Evolutionary conservation across 2,113 vertebrate genomes (phyloP).

Genomic region (Paradoxurus hermaphroditus): DNA sequence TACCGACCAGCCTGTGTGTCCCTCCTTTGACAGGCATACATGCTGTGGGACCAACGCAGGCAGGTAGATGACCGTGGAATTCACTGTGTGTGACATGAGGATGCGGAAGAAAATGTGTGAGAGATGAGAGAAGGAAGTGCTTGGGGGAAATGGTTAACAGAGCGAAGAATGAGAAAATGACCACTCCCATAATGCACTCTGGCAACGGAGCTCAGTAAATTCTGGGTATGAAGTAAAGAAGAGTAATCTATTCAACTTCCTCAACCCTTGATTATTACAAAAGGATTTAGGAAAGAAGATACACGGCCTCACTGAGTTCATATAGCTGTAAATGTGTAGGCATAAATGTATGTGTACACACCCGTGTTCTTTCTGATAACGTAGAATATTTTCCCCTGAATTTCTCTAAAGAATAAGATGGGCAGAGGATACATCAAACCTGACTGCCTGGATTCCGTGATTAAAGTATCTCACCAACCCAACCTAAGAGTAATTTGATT

Average conservation of each 20-base stretch:
- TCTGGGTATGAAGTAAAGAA: not conserved
- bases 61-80: not conserved
- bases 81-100: not conserved
- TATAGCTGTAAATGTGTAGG: not conserved
- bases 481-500: not conserved
- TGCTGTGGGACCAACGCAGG: no score
- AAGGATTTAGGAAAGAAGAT: not conserved
- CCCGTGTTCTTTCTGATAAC: not conserved
- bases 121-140: not conserved
- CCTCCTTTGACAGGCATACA: not conserved
- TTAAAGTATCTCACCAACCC: not conserved
- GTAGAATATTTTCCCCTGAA: not conserved
- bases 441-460: not conserved
- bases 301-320: not conserved
- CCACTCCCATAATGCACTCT: not conserved
- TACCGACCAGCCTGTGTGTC: no score
- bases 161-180: not conserved
- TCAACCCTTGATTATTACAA: not conserved
- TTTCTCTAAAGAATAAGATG: conserved; percentile 11
- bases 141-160: not conserved
- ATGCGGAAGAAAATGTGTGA: not conserved
- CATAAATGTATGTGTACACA: not conserved
- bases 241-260: not conserved
- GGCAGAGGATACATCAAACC: not conserved
- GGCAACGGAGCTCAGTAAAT: not conserved